phyloP scores from a whole-genome alignment of 2,797 vertebrate genomes.

The Helarctos malayanus region DNA sequence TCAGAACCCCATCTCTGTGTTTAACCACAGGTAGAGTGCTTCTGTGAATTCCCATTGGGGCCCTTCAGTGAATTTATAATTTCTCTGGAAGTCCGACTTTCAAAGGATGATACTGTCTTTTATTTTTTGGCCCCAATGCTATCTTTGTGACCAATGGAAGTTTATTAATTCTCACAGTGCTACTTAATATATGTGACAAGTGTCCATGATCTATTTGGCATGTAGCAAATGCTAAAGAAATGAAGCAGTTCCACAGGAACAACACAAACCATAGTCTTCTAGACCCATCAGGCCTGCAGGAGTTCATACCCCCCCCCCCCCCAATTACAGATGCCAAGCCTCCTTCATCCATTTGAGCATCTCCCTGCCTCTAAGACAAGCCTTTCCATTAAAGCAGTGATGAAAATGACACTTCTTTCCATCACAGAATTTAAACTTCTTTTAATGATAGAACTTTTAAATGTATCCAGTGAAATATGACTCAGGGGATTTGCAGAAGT shows the following conservation, averaged over 20 bases:
- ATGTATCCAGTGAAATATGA: constrained; percentile 20
- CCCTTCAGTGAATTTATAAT: background rate
- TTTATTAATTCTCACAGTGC: background rate
- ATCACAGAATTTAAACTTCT: constrained; percentile 22
- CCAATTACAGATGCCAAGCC: background rate
- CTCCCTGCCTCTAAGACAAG: background rate
- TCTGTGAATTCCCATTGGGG: background rate
- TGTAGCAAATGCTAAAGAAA: background rate
- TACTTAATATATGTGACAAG: background rate
- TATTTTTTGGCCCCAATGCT: background rate
- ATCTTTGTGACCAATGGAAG: background rate
- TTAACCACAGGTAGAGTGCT: background rate
- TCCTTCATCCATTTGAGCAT: background rate
- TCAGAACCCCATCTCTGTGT: background rate
- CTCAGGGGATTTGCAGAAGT: background rate
- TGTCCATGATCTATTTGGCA: background rate
- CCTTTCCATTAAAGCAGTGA: background rate
- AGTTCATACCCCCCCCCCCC: background rate
- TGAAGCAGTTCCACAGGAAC: background rate
- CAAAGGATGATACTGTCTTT: background rate
- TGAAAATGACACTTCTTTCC: constrained; percentile 53
- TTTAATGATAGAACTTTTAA: constrained; percentile 58
- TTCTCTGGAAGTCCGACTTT: background rate
- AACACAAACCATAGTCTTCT: background rate
- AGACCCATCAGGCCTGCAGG: background rate